Conservation (phyloP, 2,888 invertebrate species). For the Dascillus cervinus region DNA sequence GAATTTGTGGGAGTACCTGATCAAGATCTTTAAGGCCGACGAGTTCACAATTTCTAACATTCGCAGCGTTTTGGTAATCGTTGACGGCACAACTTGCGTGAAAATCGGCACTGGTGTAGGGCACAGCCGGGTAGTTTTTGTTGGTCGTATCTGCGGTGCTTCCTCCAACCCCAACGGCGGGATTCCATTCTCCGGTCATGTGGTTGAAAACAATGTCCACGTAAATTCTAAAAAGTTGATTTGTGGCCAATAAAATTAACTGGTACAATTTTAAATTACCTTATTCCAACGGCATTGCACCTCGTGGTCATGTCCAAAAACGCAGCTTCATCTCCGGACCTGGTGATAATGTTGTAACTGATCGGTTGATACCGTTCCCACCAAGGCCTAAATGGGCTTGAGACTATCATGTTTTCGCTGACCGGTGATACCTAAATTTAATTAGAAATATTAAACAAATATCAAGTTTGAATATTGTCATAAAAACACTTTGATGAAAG, state of each 20-base stretch:
- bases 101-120: conserved; percentile 62
- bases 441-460: no score
- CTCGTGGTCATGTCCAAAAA: conserved; percentile 69
- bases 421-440: conserved; percentile 65
- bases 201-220: conserved; percentile 84
- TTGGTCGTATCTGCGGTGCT: conserved; percentile 44
- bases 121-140: conserved; percentile 50
- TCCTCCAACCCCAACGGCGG: conserved; percentile 56
- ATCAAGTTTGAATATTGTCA: no score
- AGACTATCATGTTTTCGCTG: conserved; percentile 60
- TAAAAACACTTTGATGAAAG: no score
- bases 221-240: conserved; percentile 55
- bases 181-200: conserved; percentile 54
- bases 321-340: conserved; percentile 68
- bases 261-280: conserved; percentile 35
- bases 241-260: neutral
- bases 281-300: conserved; percentile 73
- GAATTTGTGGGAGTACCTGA: conserved; percentile 44
- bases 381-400: conserved; percentile 69
- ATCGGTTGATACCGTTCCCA: conserved; percentile 85
- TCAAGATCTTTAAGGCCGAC: conserved; percentile 69
- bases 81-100: conserved; percentile 56
- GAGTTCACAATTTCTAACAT: conserved; percentile 47
- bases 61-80: conserved; percentile 56
- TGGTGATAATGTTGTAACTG: conserved; percentile 65